Conservation (phyloP, 2,113 vertebrate genomes). For the Grantiella picta region DNA sequence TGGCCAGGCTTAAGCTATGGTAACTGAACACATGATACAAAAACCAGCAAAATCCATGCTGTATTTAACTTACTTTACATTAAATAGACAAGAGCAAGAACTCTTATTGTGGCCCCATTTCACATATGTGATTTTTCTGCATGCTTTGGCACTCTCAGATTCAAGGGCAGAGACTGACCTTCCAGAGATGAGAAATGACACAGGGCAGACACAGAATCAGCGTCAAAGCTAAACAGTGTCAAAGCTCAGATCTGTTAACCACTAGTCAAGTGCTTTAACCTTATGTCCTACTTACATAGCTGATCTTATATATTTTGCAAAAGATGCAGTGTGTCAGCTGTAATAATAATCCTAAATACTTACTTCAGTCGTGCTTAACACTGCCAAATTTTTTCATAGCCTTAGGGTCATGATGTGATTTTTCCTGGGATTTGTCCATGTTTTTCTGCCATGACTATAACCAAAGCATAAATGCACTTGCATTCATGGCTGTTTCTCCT, state of each 20-base stretch:
- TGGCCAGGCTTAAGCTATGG: neutral
- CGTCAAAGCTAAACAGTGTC: neutral
- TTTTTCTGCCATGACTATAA: neutral
- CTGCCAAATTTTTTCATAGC: neutral
- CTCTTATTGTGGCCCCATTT: neutral
- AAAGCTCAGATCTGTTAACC: neutral
- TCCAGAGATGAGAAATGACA: neutral
- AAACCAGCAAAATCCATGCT: rapidly evolving
- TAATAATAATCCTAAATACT: neutral
- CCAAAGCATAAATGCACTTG: neutral
- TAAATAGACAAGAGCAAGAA: neutral
- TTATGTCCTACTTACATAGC: neutral
- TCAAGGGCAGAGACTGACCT: neutral
- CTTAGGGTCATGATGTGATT: neutral
- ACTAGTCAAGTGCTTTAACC: neutral
- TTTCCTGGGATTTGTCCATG: neutral
- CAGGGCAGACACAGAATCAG: neutral
- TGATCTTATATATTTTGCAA: neutral
- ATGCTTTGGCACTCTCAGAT: neutral
- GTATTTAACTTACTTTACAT: neutral
- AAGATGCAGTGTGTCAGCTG: neutral
- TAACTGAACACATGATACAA: neutral
- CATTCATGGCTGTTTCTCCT: neutral
- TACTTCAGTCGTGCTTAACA: neutral
- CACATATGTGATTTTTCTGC: neutral